Evolutionary conservation across 2,113 vertebrate genomes (phyloP).

Genomic region (Prunella himalayana): DNA sequence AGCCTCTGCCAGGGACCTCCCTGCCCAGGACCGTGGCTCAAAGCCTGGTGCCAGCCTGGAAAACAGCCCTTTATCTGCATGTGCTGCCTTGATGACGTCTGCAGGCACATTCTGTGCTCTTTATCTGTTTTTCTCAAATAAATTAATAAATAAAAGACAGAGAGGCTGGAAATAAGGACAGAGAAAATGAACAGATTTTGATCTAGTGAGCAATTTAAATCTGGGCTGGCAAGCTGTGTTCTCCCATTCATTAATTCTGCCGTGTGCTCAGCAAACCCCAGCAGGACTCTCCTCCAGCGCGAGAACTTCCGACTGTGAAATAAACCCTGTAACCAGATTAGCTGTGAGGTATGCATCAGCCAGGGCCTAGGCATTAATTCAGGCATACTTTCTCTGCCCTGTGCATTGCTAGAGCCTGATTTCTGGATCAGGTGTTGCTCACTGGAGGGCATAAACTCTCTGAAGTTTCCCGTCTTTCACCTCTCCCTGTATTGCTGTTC

Average conservation of each 20-base stretch:
- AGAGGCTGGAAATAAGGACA: constrained; percentile 37
- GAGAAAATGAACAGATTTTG: constrained; percentile 73
- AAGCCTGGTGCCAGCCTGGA: not conserved
- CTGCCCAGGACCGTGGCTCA: not conserved
- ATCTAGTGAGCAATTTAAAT: constrained; percentile 76
- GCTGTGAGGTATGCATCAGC: constrained; percentile 68
- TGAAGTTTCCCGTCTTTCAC: not conserved
- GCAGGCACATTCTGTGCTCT: constrained; percentile 49
- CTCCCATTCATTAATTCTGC: constrained; percentile 75
- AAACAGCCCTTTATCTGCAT: constrained; percentile 54
- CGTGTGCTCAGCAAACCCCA: constrained; percentile 67
- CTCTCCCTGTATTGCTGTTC: not conserved
- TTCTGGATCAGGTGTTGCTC: constrained; percentile 21
- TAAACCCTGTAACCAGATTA: constrained; percentile 78
- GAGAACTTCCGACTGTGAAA: constrained; percentile 77
- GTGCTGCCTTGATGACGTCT: constrained; percentile 54
- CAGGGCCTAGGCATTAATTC: constrained; percentile 66
- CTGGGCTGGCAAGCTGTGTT: constrained; percentile 69
- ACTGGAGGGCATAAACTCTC: not conserved
- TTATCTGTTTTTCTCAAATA: constrained; percentile 44
- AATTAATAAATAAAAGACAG: constrained; percentile 31
- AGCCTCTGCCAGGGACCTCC: not conserved
- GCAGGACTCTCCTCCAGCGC: constrained; percentile 68
- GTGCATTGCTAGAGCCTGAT: not conserved
- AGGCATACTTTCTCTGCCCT: constrained; percentile 25